Conservation (phyloP, 2,113 vertebrate genomes). For the Podarcis muralis region DNA sequence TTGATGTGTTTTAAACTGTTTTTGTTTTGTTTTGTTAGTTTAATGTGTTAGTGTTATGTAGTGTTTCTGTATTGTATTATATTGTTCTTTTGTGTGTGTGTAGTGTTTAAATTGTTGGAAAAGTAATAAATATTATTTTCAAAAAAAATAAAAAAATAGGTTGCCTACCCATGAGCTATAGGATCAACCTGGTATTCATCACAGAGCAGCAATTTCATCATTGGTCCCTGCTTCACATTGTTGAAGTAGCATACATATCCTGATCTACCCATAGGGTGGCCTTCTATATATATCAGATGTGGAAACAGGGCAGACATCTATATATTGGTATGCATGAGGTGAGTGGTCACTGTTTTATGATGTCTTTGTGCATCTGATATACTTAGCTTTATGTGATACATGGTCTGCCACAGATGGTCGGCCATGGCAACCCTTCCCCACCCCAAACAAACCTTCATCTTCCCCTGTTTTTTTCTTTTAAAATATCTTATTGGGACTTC, state of each 20-base stretch:
- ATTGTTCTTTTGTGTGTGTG: no score
- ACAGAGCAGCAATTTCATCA: not conserved
- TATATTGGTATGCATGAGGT: not conserved
- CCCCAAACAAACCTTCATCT: slow-evolving; percentile 3
- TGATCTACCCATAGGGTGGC: not conserved
- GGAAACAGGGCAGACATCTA: not conserved
- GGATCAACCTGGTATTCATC: no score
- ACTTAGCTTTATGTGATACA: not conserved
- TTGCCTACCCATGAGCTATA: no score
- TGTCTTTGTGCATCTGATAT: not conserved
- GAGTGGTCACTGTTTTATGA: not conserved
- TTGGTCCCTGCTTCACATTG: not conserved
- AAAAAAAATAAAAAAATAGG: no score
- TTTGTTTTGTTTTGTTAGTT: no score
- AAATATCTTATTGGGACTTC: slow-evolving; percentile 35
- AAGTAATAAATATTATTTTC: no score
- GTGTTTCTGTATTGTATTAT: no score
- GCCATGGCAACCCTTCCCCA: not conserved
- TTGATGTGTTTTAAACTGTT: no score
- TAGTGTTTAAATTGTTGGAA: no score
- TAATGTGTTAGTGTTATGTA: no score
- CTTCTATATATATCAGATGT: not conserved
- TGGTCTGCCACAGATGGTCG: not conserved
- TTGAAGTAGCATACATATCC: not conserved
- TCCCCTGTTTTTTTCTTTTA: not conserved